These are phyloP conservation scores for Aphyosemion australe DNA, from an alignment of 2,113 vertebrate species.

Conservation along the genomic window DNA sequence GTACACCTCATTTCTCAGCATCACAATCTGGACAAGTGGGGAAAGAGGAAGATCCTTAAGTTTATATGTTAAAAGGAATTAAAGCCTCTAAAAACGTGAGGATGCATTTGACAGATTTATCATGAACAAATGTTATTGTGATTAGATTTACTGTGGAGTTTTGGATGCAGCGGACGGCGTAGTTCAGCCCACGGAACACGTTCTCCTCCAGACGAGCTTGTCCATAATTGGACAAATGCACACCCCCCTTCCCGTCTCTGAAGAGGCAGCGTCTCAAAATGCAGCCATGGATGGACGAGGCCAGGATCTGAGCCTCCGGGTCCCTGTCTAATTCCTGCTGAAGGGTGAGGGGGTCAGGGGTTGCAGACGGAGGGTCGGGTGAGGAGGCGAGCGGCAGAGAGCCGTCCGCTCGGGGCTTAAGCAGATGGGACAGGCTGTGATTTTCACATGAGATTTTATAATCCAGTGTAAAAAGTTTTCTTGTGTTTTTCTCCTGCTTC, in stretches of 20 bases:
- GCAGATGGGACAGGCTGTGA: slow-evolving; percentile 80
- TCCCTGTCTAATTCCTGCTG: slow-evolving; percentile 88
- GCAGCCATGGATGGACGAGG: slow-evolving; percentile 82
- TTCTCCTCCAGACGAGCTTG: slow-evolving; percentile 86
- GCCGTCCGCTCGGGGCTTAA: slow-evolving; percentile 73
- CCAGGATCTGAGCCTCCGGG: slow-evolving; percentile 81
- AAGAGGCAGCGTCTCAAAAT: slow-evolving; percentile 86
- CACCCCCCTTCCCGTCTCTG: slow-evolving; percentile 84
- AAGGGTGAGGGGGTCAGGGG: slow-evolving; percentile 80
- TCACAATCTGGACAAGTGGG: slow-evolving; percentile 78
- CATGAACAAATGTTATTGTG: neutral
- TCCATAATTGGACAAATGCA: slow-evolving; percentile 84
- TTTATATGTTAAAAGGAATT: slow-evolving; percentile 1
- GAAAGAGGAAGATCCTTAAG: slow-evolving; percentile 13
- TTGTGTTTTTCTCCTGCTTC: slow-evolving; percentile 53
- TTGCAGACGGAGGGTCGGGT: slow-evolving; percentile 68
- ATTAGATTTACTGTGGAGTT: slow-evolving; percentile 82
- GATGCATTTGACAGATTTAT: neutral
- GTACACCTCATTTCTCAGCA: slow-evolving; percentile 87
- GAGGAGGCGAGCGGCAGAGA: slow-evolving; percentile 70
- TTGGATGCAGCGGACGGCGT: slow-evolving; percentile 85
- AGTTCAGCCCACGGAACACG: slow-evolving; percentile 85
- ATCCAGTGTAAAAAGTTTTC: slow-evolving; percentile 22
- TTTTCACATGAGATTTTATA: slow-evolving; percentile 78
- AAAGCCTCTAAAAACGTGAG: neutral